Evolutionary conservation across 35 echinoderm and acorn worm genomes (phyloP).

Genomic region (Ophiothrix spiculata): DNA sequence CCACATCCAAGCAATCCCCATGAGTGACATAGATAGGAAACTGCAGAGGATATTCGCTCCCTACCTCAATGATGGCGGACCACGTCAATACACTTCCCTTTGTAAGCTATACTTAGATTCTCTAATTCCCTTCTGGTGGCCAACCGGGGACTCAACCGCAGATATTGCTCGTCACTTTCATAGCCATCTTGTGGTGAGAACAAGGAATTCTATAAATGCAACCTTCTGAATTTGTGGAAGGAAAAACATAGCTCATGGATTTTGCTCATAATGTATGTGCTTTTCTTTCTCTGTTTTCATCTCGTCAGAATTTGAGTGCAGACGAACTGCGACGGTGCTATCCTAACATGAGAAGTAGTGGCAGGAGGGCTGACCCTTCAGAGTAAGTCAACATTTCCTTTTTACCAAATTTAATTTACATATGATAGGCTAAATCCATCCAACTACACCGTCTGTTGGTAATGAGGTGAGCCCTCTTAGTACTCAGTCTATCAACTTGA

Average conservation of each 20-base stretch:
- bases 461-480: no score
- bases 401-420: background rate
- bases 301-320: background rate
- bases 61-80: constrained; percentile 3
- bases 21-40: background rate
- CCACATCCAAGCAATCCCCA: background rate
- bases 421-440: no score
- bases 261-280: background rate
- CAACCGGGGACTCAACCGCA: background rate
- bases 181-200: background rate
- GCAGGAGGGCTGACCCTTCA: background rate
- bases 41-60: constrained; percentile 3
- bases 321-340: background rate
- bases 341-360: background rate
- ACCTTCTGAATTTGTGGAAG: background rate
- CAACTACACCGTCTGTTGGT: no score
- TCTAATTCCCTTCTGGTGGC: background rate
- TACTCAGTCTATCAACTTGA: no score
- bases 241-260: background rate
- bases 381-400: background rate
- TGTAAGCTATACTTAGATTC: background rate
- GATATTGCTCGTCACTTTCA: background rate
- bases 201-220: background rate
- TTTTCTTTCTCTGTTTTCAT: background rate
- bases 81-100: background rate